These are phyloP conservation scores for Aphaenogaster floridana DNA, from an alignment of 1,140 invertebrate genomes.

Conservation along the genomic window DNA sequence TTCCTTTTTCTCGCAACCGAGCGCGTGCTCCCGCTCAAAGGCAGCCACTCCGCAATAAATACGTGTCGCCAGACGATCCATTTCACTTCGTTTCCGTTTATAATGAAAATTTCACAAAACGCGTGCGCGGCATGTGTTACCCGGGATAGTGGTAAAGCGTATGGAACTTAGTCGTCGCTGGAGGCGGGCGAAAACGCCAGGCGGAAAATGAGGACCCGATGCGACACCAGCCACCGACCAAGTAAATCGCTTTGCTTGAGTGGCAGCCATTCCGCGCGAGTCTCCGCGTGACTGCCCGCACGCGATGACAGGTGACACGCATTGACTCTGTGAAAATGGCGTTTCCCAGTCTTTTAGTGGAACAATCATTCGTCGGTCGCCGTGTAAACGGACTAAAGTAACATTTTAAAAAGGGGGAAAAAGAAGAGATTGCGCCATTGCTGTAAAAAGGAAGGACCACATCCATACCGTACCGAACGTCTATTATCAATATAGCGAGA, in stretches of 20 bases:
- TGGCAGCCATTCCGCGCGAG: constrained; percentile 33
- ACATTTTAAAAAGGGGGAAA: constrained; percentile 41
- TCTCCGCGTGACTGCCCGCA: constrained; percentile 53
- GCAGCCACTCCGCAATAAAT: constrained; percentile 65
- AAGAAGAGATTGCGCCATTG: not conserved
- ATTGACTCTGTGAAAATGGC: constrained; percentile 38
- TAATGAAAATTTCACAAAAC: constrained; percentile 66
- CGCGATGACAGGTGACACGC: constrained; percentile 74
- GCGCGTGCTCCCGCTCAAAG: constrained; percentile 41
- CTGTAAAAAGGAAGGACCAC: constrained; percentile 31
- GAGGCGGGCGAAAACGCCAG: constrained; percentile 6
- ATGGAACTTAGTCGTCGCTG: constrained; percentile 4
- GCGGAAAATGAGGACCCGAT: constrained; percentile 56
- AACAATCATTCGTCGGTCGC: constrained; percentile 49
- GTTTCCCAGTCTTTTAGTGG: constrained; percentile 25
- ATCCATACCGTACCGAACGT: not conserved
- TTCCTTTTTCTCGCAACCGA: constrained; percentile 24
- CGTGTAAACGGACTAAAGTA: constrained; percentile 40
- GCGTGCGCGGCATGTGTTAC: constrained; percentile 51
- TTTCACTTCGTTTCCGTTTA: constrained; percentile 63
- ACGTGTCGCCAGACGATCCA: constrained; percentile 59
- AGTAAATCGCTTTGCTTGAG: constrained; percentile 57
- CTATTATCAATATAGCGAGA: constrained; percentile 3
- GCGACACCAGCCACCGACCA: constrained; percentile 23
- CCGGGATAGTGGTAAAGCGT: constrained; percentile 4